phyloP scores from a whole-genome alignment of 2,888 invertebrate genomes.

The Apamea anceps region DNA sequence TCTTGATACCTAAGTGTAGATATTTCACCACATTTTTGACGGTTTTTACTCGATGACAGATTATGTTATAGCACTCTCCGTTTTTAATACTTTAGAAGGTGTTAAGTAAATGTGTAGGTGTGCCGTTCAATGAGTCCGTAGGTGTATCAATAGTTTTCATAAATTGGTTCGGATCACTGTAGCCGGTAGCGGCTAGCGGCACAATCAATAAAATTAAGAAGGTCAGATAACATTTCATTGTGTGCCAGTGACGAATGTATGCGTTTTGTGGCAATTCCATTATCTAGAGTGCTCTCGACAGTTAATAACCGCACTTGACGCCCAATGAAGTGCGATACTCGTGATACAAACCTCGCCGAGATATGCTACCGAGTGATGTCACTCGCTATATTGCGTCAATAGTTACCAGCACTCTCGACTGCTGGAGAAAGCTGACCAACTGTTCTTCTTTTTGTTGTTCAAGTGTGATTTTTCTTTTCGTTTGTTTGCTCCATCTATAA shows the following conservation, averaged over 20 bases:
- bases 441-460: conserved; percentile 36
- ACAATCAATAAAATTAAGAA: conserved; percentile 67
- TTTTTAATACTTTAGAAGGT: conserved; percentile 14
- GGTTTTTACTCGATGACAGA: background rate
- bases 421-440: conserved; percentile 34
- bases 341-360: conserved; percentile 69
- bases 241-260: conserved; percentile 71
- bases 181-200: conserved; percentile 51
- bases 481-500: conserved; percentile 9
- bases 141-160: conserved; percentile 51
- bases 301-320: conserved; percentile 86
- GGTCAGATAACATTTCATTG: conserved; percentile 70
- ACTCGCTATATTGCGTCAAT: conserved; percentile 78
- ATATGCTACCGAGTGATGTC: conserved; percentile 81
- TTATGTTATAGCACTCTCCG: conserved; percentile 18
- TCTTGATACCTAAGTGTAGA: background rate
- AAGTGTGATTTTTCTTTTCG: conserved; percentile 18
- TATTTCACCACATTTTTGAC: background rate
- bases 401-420: conserved; percentile 25
- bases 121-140: conserved; percentile 27
- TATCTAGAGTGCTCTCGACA: conserved; percentile 88
- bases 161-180: conserved; percentile 38
- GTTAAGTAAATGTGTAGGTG: conserved; percentile 37
- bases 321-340: conserved; percentile 79
- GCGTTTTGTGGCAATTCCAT: conserved; percentile 83